These are phyloP conservation scores for Zelostemma sp. DNA, from an alignment of 1,140 invertebrate species.

Conservation along the genomic window DNA sequence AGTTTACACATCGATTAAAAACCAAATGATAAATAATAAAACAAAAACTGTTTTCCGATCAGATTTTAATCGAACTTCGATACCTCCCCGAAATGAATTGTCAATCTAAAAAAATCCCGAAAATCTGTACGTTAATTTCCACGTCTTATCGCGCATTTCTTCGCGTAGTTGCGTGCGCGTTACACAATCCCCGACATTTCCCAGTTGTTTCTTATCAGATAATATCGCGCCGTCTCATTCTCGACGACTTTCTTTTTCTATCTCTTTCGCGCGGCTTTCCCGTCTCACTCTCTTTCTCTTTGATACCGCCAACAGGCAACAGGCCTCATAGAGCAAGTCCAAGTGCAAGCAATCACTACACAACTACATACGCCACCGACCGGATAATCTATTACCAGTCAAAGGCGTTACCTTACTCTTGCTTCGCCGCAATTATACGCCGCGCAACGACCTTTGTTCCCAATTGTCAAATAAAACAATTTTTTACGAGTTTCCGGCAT, in stretches of 20 bases:
- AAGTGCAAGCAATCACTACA: conserved; percentile 59
- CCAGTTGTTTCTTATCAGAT: conserved; percentile 3
- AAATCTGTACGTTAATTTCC: no score
- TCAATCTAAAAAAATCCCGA: no score
- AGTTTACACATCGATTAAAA: no score
- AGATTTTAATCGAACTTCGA: no score
- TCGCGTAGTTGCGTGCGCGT: not conserved
- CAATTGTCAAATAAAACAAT: conserved; percentile 26
- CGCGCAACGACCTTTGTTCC: conserved; percentile 54
- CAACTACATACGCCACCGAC: conserved; percentile 49
- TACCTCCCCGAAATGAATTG: no score
- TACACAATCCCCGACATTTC: not conserved
- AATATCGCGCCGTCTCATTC: conserved; percentile 28
- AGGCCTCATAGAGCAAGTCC: conserved; percentile 55
- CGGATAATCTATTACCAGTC: conserved; percentile 57
- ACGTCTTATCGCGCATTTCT: no score
- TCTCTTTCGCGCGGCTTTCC: conserved; percentile 21
- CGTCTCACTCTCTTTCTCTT: conserved; percentile 19
- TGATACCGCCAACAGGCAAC: conserved; percentile 23
- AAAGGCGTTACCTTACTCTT: conserved; percentile 58
- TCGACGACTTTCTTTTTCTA: conserved; percentile 18
- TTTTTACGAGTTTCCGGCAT: no score
- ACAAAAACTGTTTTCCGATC: no score
- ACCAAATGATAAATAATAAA: no score
- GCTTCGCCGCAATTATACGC: conserved; percentile 41